Base-by-base conservation (phyloP, 2,113 vertebrate species). In the Clinocottus analis region DNA sequence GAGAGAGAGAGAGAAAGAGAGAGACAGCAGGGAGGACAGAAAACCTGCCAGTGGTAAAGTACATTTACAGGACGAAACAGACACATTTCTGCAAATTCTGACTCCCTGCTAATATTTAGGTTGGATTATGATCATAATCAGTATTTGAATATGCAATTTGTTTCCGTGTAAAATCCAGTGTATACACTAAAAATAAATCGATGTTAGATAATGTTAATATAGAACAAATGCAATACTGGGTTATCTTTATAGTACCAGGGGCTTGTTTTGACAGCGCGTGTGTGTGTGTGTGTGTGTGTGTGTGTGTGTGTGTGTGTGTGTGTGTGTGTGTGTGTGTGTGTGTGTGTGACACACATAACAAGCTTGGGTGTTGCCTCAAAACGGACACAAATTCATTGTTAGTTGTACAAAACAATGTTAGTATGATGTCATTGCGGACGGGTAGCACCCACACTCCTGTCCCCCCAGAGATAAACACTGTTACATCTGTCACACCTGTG, bases 1-100 rank as follows among this genome's bases (percentile, higher is more conserved):
- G 29, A 31, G 29, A 31, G 29, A 31, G 31, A 39, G 60, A 31
- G 27, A 31, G 61, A 25, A 66, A 39, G 41, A 21, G 65, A 17
- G 6, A 68, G 66, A 39, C 67, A 29, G 58, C 66, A 63, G 49
- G 55, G 67, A 65, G 49, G 39, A 39, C 19, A 21, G 56, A 76
- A 39, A 65, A 63, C 35, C n/a, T 43, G 12, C 61, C 71, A 58
- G 41, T 16, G 69, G 58, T 23, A 53, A 69, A 35, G n/a, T n/a
- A 47, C 23, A 63, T 65, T 55, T 37, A 35, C 8, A n/a, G 25
- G 23, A 77, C 3, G 31, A 79, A 62, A 67, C 61, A 41, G n/a
- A 5, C 16, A 41, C 39, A 27, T 68, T 55, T 72, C 17, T 16
- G 21, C 19, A 16, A 53, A 25, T 11, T 70, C 7, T 61, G 29